Percentiles rank a stretch among this genome's conserved stretches.
Evolutionary conservation across 2,113 vertebrate species (phyloP).

Genomic region (Australoheros scitulus): DNA sequence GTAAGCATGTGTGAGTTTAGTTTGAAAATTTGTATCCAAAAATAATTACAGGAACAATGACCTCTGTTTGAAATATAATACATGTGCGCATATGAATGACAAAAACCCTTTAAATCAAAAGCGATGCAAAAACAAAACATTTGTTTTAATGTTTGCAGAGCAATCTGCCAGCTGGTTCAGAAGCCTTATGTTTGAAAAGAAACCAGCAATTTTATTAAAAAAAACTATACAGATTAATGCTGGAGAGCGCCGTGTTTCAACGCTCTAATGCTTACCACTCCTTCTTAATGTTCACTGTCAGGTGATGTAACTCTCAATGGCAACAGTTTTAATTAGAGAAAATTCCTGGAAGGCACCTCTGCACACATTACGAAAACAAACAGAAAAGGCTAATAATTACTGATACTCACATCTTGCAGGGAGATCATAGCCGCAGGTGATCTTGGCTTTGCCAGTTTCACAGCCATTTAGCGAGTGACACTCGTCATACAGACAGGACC

Average conservation of each 20-base stretch:
- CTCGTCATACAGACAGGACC: conserved; percentile 91
- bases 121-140: neutral
- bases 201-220: neutral
- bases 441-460: conserved; percentile 94
- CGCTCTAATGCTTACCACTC: conserved; percentile 18
- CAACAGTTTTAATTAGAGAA: conserved; percentile 29
- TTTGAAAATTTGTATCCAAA: neutral
- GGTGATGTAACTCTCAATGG: conserved; percentile 32
- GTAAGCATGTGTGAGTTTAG: neutral
- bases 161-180: neutral
- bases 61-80: neutral
- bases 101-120: neutral
- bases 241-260: neutral
- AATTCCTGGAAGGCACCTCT: conserved; percentile 3
- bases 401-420: conserved; percentile 94
- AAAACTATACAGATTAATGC: conserved; percentile 32
- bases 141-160: neutral
- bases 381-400: conserved; percentile 32
- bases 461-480: conserved; percentile 94
- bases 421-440: conserved; percentile 95
- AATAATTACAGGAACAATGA: neutral
- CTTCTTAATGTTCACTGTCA: conserved; percentile 42
- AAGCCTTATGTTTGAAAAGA: neutral
- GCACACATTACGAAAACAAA: conserved; percentile 17
- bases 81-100: neutral